Evolutionary conservation across 2,797 vertebrate genomes (phyloP), one percentile per base, ranked within the genome.

Genomic region (Danio kyathit): DNA sequence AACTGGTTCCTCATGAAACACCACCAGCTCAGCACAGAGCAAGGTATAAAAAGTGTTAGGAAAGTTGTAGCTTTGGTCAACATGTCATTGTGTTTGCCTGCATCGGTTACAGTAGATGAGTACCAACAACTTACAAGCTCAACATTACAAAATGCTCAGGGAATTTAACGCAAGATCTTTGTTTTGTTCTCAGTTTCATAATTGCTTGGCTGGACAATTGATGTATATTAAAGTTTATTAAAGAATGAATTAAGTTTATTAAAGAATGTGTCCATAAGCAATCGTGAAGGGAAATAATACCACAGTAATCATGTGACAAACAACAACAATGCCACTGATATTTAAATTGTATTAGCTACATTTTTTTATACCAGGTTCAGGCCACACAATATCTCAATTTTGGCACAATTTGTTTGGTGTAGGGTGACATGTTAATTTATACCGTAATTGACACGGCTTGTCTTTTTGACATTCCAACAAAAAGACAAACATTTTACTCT

Each of bases 1-100:
- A 56, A 6, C 51, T 41, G 29, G 29, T 17, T 38, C 46, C 2
- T 11, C 49, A 10, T 17, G 6, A 52, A 52, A n/a, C 6, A 0
- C 52, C 17, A 43, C 10, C 38, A 54, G 38, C 38, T 56, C 38
- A 41, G 71, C 10, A 56, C 19, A 29, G 44, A 38, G n/a, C 57
- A 49, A 74, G 56, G 43, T 56, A 74, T 56, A 17, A 74, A 61
- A 44, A 43, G 17, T 61, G 43, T 61, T 61, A 38, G 46, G 57
- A 67, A 49, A 67, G 44, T 38, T 19, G 14, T 38, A 74, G 43
- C 44, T 40, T 40, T 40, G 21, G 49, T 21, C 14, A 38, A 60
- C 38, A 48, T 48, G 43, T 7, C 14, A 38, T 73, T 57, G 17
- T 21, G 44, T 60, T 41, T 48, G 43, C 21, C 21, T 38, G 19